Conservation (phyloP, 2,888 invertebrate genomes). For the Agrochola macilenta region DNA sequence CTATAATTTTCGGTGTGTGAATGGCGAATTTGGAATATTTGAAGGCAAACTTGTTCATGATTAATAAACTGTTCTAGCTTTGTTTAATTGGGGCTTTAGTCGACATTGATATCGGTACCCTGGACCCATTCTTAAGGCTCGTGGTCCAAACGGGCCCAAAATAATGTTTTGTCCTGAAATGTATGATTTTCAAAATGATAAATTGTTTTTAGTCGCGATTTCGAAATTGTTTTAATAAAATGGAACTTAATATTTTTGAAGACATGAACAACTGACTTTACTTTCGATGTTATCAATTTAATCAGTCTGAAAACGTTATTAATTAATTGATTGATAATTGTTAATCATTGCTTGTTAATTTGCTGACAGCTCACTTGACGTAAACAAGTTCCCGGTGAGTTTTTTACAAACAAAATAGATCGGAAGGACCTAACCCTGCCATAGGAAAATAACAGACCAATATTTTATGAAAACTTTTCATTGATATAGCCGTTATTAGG, state of each 20-base stretch:
- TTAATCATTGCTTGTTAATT: not conserved
- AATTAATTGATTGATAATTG: no score
- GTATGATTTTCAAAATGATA: not conserved
- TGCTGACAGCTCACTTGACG: not conserved
- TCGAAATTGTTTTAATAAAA: no score
- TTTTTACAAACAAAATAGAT: not conserved
- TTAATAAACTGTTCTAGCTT: not conserved
- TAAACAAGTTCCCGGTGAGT: no score
- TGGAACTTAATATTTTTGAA: not conserved
- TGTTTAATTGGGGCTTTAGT: not conserved
- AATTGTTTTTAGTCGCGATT: not conserved
- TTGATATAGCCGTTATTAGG: not conserved
- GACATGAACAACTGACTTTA: not conserved
- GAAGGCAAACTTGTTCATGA: conserved; percentile 6
- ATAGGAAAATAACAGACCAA: no score
- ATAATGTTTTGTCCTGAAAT: not conserved
- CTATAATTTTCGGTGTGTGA: not conserved
- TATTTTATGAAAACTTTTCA: not conserved
- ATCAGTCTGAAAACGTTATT: not conserved
- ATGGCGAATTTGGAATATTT: not conserved
- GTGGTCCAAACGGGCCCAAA: not conserved
- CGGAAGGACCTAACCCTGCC: not conserved
- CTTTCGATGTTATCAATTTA: not conserved
- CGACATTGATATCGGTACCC: not conserved
- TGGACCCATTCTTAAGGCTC: no score